Evolutionary conservation across 2,888 invertebrate genomes (phyloP).

Genomic region (Lapara coniferarum): DNA sequence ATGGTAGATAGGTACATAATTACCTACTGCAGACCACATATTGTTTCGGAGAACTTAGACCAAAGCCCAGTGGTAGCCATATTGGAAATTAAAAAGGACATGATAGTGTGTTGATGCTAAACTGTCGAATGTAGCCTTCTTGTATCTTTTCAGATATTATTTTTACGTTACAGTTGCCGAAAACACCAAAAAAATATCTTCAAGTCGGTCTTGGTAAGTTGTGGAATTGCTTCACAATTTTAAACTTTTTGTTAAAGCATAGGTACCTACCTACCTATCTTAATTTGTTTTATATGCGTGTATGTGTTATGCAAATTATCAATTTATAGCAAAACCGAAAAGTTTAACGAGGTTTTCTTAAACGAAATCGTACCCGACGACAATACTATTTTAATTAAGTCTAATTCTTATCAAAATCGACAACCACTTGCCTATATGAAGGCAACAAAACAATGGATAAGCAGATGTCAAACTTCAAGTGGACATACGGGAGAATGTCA

Average conservation of each 20-base stretch:
- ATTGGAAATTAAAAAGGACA: too few species aligned
- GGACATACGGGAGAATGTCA: slow-evolving; percentile 19
- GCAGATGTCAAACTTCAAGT: slow-evolving; percentile 42
- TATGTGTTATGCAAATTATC: background rate
- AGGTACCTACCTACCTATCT: too few species aligned
- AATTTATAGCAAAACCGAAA: background rate
- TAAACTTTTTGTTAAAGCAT: background rate
- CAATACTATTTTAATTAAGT: background rate
- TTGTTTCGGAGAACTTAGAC: too few species aligned
- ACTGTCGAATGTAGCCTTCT: background rate
- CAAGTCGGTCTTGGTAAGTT: background rate
- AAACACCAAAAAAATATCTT: background rate
- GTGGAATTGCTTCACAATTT: background rate
- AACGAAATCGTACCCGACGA: background rate
- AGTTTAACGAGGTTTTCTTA: background rate
- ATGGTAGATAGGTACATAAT: too few species aligned
- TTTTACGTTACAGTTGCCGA: background rate
- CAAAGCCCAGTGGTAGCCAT: too few species aligned
- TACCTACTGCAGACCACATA: too few species aligned
- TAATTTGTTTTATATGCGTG: too few species aligned
- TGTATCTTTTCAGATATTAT: background rate
- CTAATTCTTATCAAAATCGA: background rate
- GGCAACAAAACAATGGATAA: slow-evolving; percentile 64
- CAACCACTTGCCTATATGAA: slow-evolving; percentile 35
- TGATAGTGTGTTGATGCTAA: too few species aligned